A percentile compares a stretch with the other conserved stretches of the same genome.
Evolutionary conservation across 2,888 invertebrate species (phyloP).

Genomic region (Noctua janthina): DNA sequence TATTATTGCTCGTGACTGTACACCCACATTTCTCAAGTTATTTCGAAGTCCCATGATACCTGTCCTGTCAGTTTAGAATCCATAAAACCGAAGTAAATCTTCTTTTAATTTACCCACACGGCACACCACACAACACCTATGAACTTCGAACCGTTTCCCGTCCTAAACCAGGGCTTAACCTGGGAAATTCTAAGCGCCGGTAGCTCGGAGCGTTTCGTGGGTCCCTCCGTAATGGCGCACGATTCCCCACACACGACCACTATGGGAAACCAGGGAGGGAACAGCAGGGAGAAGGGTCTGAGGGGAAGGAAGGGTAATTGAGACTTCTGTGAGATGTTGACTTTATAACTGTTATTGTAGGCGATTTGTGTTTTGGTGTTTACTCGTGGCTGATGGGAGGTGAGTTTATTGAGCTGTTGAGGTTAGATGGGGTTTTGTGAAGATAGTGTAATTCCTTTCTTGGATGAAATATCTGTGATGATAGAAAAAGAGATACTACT

Average conservation of each 20-base stretch:
- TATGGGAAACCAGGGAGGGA: conserved; percentile 81
- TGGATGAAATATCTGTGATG: too few relatives aligned
- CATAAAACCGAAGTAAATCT: not conserved
- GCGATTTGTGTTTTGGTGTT: conserved; percentile 57
- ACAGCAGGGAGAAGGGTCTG: conserved; percentile 3
- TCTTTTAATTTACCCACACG: not conserved
- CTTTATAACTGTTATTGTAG: conserved; percentile 61
- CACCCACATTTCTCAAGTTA: not conserved
- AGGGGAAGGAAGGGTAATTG: conserved; percentile 66
- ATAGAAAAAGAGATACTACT: not conserved
- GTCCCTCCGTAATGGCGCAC: conserved; percentile 78
- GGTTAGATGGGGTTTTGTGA: not conserved
- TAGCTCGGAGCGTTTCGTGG: conserved; percentile 85
- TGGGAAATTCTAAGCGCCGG: conserved; percentile 73
- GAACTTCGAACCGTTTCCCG: conserved; percentile 45
- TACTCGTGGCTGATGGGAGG: conserved; percentile 30
- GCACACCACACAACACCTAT: conserved; percentile 35
- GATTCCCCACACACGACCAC: conserved; percentile 75
- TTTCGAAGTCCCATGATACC: not conserved
- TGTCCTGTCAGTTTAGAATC: not conserved
- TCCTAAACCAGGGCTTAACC: conserved; percentile 64
- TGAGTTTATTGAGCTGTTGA: conserved; percentile 9
- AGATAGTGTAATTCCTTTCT: not conserved
- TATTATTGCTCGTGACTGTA: too few relatives aligned
- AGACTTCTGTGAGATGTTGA: conserved; percentile 80